Base-by-base conservation (phyloP, 2,888 invertebrate species). In the Salticus scenicus region DNA sequence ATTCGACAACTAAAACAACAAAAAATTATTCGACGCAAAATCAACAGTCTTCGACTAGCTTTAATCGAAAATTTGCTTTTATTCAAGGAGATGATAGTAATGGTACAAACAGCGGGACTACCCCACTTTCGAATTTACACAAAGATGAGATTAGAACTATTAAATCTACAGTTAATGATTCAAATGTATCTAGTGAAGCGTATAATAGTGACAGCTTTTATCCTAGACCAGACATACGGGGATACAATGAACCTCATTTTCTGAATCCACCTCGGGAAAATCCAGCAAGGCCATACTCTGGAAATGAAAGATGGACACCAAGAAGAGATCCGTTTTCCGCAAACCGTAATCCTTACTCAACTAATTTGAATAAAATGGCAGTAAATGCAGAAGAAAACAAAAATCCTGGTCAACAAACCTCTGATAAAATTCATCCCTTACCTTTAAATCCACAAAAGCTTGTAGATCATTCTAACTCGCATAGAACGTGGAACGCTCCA, bases 41-140 rank as follows among this genome's bases (percentile, higher is more conserved):
- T 17, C 24, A 72, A 17, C 20, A 24, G 1, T 57, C 57, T 20
- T 79, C 80, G 10, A 67, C 79, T 17, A 67, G 51, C 66, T 86
- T 86, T 64, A 86, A 70, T 10, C 75, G 86, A 76, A 86, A 86
- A 57, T 86, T 86, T 64, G 86, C 86, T 12, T 86, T 86, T 33
- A 86, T 86, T 31, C 77, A 86, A 24, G 57, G 69, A 28, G 86
- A 86, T 17, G 80, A 86, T 17, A 17, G 47, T 14, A 80, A 75
- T 27, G n/a, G 24, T n/a, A 71, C 79, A 14, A 47, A 33, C 66
- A 31, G 31, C 1, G 73, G 78, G 31, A 83, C 82, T 10, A 83
- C 83, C 47, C 84, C 84, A n/a, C 31, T 79, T 17, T 31, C 74
- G 12, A 5, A 51, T 17, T 51, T 72, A 24, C 47, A 37, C 47